Conservation (phyloP, 53 echinoderm and acorn worm genomes). For the Patiria pectinifera region DNA sequence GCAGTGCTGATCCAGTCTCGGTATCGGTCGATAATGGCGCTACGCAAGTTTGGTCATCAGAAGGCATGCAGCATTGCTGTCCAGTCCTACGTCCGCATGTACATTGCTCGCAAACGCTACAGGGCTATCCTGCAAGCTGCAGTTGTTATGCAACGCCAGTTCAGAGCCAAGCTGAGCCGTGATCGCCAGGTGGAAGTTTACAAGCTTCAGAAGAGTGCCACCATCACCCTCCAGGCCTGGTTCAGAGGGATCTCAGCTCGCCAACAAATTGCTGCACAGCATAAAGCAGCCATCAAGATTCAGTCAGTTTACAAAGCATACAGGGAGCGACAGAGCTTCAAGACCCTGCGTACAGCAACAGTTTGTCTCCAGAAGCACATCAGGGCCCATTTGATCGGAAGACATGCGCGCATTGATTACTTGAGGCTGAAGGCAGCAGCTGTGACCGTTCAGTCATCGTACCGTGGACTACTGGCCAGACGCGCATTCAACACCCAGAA, state of each 20-base stretch:
- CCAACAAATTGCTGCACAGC: conserved; percentile 39
- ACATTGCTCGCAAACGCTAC: conserved; percentile 43
- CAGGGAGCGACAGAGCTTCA: conserved; percentile 30
- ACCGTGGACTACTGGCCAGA: conserved; percentile 61
- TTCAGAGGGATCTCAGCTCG: conserved; percentile 43
- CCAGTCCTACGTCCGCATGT: conserved; percentile 57
- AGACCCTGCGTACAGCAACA: conserved; percentile 44
- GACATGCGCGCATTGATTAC: conserved; percentile 36
- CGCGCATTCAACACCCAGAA: conserved; percentile 59
- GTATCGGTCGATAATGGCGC: conserved; percentile 24
- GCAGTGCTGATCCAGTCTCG: conserved; percentile 59
- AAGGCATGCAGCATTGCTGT: conserved; percentile 67
- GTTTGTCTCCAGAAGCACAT: conserved; percentile 65
- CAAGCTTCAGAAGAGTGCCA: conserved; percentile 27
- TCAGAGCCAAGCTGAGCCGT: conserved; percentile 62
- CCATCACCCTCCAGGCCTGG: conserved; percentile 55
- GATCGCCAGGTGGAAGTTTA: conserved; percentile 33
- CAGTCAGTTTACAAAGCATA: conserved; percentile 70
- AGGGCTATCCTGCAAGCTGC: conserved; percentile 50
- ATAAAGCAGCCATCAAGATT: conserved; percentile 64
- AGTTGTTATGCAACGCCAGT: conserved; percentile 65
- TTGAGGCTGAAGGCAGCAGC: conserved; percentile 55
- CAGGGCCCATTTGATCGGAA: conserved; percentile 62
- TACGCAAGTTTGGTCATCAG: conserved; percentile 27
- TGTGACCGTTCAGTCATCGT: conserved; percentile 65